phyloP scores from a whole-genome alignment of 2,888 invertebrate genomes.

The Dusona sp. region DNA sequence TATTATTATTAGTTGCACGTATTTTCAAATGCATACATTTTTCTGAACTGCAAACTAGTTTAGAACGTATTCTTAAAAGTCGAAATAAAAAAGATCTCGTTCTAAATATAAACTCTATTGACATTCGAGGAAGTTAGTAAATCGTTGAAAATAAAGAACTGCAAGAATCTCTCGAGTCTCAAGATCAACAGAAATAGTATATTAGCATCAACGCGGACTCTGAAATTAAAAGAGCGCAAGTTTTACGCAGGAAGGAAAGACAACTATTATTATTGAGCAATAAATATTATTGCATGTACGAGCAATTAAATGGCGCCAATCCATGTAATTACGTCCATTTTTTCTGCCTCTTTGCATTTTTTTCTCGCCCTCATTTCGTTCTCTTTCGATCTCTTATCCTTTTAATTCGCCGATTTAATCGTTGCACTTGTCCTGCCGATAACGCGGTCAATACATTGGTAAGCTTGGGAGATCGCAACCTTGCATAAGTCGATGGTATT shows the following conservation, averaged over 20 bases:
- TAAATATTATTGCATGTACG: constrained; percentile 77
- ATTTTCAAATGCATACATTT: background rate
- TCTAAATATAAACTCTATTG: background rate
- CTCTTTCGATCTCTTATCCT: constrained; percentile 53
- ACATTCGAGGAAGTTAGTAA: background rate
- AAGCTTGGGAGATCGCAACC: too few species aligned
- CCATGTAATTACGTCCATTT: constrained; percentile 77
- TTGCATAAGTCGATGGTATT: background rate
- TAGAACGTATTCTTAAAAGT: background rate
- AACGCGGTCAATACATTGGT: too few species aligned
- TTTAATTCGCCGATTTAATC: constrained; percentile 20
- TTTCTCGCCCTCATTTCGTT: background rate
- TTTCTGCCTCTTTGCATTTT: constrained; percentile 31
- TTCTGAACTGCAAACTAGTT: background rate
- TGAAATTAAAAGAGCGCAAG: constrained; percentile 1
- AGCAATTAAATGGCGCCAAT: constrained; percentile 82
- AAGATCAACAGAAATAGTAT: constrained; percentile 37
- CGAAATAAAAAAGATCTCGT: background rate
- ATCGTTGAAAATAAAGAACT: background rate
- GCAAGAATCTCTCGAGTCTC: constrained; percentile 9
- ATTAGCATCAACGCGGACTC: constrained; percentile 29
- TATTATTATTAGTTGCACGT: background rate
- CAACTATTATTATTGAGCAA: constrained; percentile 79
- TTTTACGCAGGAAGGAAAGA: constrained; percentile 72
- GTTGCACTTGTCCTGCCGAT: constrained; percentile 28